Evolutionary conservation across 2,113 vertebrate genomes (phyloP).

Genomic region (Urocolius indicus): DNA sequence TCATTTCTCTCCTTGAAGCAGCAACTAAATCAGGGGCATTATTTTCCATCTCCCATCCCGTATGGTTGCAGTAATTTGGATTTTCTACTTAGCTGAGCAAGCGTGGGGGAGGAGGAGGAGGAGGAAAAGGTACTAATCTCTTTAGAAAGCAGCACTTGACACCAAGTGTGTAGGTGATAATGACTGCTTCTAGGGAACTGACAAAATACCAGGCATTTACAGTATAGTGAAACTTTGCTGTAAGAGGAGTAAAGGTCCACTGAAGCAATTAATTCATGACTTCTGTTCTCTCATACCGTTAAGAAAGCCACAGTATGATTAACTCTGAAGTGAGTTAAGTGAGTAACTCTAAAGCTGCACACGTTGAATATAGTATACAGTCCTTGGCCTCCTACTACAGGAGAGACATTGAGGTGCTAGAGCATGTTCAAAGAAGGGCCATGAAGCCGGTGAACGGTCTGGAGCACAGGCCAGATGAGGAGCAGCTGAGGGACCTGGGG

Average conservation of each 20-base stretch:
- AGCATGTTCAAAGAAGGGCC: too few relatives aligned
- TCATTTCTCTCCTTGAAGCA: neutral
- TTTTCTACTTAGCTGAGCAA: slow-evolving; percentile 45
- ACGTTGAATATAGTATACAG: too few relatives aligned
- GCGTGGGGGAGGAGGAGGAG: neutral
- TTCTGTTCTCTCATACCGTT: neutral
- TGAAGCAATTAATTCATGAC: slow-evolving; percentile 45
- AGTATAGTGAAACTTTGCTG: slow-evolving; percentile 9
- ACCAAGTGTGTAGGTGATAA: slow-evolving; percentile 57
- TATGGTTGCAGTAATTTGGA: neutral
- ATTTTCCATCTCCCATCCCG: neutral
- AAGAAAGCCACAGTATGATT: neutral
- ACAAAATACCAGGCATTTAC: slow-evolving; percentile 8
- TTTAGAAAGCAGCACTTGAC: slow-evolving; percentile 60
- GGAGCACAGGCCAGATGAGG: too few relatives aligned
- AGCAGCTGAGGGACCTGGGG: too few relatives aligned
- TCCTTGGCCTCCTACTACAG: too few relatives aligned
- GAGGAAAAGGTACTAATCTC: slow-evolving; percentile 49
- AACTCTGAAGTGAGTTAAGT: neutral
- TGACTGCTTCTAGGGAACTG: slow-evolving; percentile 52
- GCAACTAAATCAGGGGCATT: neutral
- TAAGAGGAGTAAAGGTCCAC: neutral
- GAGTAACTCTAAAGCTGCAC: too few relatives aligned
- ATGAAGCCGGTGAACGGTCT: too few relatives aligned
- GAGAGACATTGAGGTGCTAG: too few relatives aligned